phyloP scores from a whole-genome alignment of 2,888 invertebrate genomes.

The Merodon equestris region DNA sequence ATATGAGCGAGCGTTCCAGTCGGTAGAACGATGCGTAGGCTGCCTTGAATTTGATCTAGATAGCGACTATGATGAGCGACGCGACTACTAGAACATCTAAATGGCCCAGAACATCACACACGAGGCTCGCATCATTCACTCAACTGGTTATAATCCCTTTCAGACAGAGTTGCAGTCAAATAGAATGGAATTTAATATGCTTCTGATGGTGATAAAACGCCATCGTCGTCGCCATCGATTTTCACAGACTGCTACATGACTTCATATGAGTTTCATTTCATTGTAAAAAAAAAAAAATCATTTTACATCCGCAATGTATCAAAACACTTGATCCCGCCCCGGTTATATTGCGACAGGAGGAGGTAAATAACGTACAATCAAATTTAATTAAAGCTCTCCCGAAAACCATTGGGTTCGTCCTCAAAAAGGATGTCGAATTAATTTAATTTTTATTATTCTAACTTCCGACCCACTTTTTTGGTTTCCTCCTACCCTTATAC shows the following conservation, averaged over 20 bases:
- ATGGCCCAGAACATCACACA: slow-evolving; percentile 22
- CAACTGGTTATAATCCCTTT: slow-evolving; percentile 40
- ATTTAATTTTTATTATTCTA: slow-evolving; percentile 15
- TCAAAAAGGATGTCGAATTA: slow-evolving; percentile 30
- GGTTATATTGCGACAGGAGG: no score
- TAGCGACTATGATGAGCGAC: slow-evolving; percentile 53
- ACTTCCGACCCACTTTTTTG: background rate
- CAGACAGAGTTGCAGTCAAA: slow-evolving; percentile 41
- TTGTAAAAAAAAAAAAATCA: no score
- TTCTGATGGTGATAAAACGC: slow-evolving; percentile 56
- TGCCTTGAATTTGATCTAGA: slow-evolving; percentile 61
- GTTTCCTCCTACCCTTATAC: no score
- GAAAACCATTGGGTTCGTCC: slow-evolving; percentile 42
- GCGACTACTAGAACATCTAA: slow-evolving; percentile 36
- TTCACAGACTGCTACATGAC: slow-evolving; percentile 29
- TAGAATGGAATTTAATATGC: slow-evolving; percentile 63
- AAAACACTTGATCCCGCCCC: no score
- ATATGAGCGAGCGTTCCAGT: no score
- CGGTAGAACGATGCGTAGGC: slow-evolving; percentile 19
- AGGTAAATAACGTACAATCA: slow-evolving; percentile 31
- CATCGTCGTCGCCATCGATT: slow-evolving; percentile 17
- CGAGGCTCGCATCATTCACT: slow-evolving; percentile 17
- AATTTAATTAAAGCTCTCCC: slow-evolving; percentile 54
- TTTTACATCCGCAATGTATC: no score
- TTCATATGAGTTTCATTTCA: slow-evolving; percentile 33